phyloP scores from a whole-genome alignment of 2,113 vertebrate species.

The Electrona antarctica region DNA sequence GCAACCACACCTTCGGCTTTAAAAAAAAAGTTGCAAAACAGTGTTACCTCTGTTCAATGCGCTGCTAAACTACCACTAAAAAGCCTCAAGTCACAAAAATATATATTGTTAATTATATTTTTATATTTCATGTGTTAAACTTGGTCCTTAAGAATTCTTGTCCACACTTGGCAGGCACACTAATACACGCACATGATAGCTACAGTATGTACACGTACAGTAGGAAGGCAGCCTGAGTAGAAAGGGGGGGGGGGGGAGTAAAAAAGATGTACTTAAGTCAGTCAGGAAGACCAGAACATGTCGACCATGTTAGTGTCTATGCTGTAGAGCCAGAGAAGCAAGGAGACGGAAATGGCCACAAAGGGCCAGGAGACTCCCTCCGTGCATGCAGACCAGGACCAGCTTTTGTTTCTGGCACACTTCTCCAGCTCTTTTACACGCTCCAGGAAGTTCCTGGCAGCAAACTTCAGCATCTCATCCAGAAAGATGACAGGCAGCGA shows the following conservation, averaged over 20 bases:
- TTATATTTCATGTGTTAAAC: no score
- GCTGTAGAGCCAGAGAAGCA: constrained; percentile 92
- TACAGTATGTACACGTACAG: constrained; percentile 5
- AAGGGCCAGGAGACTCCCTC: constrained; percentile 93
- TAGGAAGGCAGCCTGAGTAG: not conserved
- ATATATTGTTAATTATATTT: no score
- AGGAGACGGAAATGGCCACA: constrained; percentile 84
- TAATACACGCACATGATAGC: constrained; percentile 22
- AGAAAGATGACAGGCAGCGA: constrained; percentile 90
- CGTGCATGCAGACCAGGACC: constrained; percentile 84
- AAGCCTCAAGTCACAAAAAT: no score
- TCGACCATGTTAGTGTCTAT: constrained; percentile 94
- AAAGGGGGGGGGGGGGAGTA: not conserved
- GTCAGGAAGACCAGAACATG: constrained; percentile 85
- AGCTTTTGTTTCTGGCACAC: constrained; percentile 75
- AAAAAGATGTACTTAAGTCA: constrained; percentile 66
- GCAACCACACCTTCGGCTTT: no score
- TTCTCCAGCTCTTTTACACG: constrained; percentile 88
- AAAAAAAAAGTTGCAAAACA: no score
- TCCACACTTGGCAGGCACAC: constrained; percentile 38
- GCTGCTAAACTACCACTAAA: no score
- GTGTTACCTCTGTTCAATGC: no score
- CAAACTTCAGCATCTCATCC: constrained; percentile 90
- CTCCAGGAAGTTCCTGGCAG: constrained; percentile 90
- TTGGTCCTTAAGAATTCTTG: no score